phyloP scores from a whole-genome alignment of 2,797 vertebrate species.

The Phataginus tricuspis region DNA sequence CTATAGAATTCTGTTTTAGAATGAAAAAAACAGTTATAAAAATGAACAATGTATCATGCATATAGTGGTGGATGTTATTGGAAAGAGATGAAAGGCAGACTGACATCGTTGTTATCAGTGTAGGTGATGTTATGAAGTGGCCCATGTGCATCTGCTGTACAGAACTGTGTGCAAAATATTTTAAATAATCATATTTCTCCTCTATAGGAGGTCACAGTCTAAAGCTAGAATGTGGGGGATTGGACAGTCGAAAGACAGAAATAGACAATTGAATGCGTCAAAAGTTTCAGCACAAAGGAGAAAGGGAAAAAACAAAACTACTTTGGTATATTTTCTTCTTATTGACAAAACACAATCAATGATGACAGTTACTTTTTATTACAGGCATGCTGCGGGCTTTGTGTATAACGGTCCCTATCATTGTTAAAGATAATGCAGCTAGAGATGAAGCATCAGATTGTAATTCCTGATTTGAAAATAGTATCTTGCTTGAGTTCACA shows the following conservation, averaged over 20 bases:
- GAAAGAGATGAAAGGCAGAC: background rate
- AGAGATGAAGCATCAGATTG: background rate
- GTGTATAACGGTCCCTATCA: background rate
- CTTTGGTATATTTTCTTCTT: background rate
- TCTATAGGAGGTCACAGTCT: background rate
- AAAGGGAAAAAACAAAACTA: background rate
- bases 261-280: background rate
- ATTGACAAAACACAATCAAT: background rate
- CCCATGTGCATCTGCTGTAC: accelerated
- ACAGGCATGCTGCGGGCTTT: background rate
- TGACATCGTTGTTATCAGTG: background rate
- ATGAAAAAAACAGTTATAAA: constrained; percentile 27
- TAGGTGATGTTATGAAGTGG: background rate
- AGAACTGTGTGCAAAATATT: background rate
- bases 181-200: background rate
- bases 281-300: background rate
- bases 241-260: background rate
- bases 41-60: background rate
- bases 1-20: background rate
- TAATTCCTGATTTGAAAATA: background rate
- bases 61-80: background rate
- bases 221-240: background rate
- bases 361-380: background rate
- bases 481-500: background rate
- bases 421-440: background rate